Evolutionary conservation across 2,113 vertebrate species (phyloP), one percentile per base, ranked within the genome.

Genomic region (Mandrillus leucophaeus): DNA sequence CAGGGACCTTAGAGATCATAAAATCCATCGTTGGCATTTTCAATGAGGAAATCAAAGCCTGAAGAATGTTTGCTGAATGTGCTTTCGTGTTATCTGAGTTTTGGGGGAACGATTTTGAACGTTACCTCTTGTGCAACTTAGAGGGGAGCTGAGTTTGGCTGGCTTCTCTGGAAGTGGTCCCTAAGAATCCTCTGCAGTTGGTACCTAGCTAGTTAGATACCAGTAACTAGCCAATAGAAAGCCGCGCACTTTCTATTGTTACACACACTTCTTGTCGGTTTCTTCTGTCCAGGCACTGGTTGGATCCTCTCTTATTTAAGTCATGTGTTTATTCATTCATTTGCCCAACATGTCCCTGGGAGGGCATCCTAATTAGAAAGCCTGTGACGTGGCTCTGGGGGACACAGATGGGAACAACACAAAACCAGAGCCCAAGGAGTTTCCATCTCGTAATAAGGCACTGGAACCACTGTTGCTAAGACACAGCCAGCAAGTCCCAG

Each of bases 241-340:
- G 48, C 2, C 0, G 0, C 50, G 0, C 0, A 8, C 6, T 27
- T 25, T 35, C 30, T 25, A 0, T 22, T 14, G 30, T 52, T 40
- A 30, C 22, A 2, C 14, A 7, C 16, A 1, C 8, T 18, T 3
- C 43, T 12, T 2, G 7, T 25, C 3, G 52, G 20, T 23, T 66
- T 14, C 38, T 32, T 43, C 11, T 0, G 52, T 2, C 0, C 17
- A 2, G 16, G 20, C 17, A 0, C 18, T 1, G 30, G 8, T 8
- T 0, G 20, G 20, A 17, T 10, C 72, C 80, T 66, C 59, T 32
- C 12, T 48, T 43, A 52, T 20, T 18, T 30, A 12, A 13, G 13
- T 5, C 40, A 0, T 20, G 20, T 16, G 40, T 59, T 57, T 75
- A 12, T 43, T 59, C 1, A 1, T n/a, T 48, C 57, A 17, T 6